Evolutionary conservation across 2,888 invertebrate genomes (phyloP).

Genomic region (Hydroisotoma schaefferi): DNA sequence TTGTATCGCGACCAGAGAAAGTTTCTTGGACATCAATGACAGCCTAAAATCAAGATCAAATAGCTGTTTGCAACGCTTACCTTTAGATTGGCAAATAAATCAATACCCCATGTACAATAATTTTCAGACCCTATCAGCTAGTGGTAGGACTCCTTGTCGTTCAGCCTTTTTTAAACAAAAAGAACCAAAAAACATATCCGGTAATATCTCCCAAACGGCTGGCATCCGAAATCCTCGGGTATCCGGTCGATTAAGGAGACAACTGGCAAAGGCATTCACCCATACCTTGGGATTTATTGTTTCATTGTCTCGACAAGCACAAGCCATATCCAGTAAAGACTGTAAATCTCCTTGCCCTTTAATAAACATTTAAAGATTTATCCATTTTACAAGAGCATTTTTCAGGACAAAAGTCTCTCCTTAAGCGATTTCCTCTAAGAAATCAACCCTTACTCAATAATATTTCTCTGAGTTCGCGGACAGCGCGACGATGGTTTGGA

Average conservation of each 20-base stretch:
- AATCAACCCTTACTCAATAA: slow-evolving; percentile 63
- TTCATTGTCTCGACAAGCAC: slow-evolving; percentile 59
- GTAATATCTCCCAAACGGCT: slow-evolving; percentile 72
- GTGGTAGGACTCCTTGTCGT: slow-evolving; percentile 29
- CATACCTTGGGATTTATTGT: slow-evolving; percentile 69
- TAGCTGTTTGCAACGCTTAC: background rate
- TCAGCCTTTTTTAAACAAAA: slow-evolving; percentile 23
- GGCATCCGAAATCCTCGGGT: slow-evolving; percentile 68
- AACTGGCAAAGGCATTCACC: slow-evolving; percentile 73
- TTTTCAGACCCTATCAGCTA: slow-evolving; percentile 27
- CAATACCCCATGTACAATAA: background rate
- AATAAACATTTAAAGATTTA: too few species aligned
- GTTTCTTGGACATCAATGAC: slow-evolving; percentile 51
- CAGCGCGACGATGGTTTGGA: slow-evolving; percentile 66
- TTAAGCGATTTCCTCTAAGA: too few species aligned
- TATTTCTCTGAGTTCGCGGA: slow-evolving; percentile 65
- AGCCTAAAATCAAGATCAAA: slow-evolving; percentile 25
- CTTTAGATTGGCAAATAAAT: background rate
- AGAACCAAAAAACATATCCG: slow-evolving; percentile 64
- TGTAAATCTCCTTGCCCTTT: slow-evolving; percentile 66
- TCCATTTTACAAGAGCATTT: too few species aligned
- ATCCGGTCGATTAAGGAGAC: slow-evolving; percentile 68
- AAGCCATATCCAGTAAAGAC: slow-evolving; percentile 67
- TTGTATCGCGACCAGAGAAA: slow-evolving; percentile 69
- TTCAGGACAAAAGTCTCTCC: too few species aligned